phyloP scores from a whole-genome alignment of 1,140 invertebrate genomes.

The Conus betulinus region DNA sequence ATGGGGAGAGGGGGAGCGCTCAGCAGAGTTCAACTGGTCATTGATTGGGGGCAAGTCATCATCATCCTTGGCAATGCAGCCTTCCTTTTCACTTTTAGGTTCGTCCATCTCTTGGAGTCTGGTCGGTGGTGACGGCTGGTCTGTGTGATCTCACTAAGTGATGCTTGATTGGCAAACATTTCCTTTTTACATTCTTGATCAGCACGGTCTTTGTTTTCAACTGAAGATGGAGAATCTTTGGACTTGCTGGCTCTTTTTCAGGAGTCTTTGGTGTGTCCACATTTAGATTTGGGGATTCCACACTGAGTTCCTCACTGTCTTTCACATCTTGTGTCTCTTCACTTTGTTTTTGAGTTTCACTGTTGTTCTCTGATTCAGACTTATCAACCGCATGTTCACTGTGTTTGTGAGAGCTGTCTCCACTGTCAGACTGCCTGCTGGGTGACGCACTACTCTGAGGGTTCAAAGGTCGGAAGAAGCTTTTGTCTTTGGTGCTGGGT shows the following conservation, averaged over 20 bases:
- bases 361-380: neutral
- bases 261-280: neutral
- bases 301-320: neutral
- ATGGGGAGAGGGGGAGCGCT: neutral
- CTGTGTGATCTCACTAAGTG: neutral
- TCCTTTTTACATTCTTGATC: neutral
- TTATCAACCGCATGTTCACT: neutral
- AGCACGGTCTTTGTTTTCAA: neutral
- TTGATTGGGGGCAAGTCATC: neutral
- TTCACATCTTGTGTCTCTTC: neutral
- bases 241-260: neutral
- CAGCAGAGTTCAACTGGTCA: neutral
- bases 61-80: neutral
- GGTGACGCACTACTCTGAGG: neutral
- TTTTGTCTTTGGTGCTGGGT: slow-evolving; percentile 27
- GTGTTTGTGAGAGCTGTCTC: neutral
- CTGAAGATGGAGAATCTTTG: neutral
- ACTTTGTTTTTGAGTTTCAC: neutral
- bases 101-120: neutral
- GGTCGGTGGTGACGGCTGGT: neutral
- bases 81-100: neutral
- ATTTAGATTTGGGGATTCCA: neutral
- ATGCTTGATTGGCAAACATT: neutral
- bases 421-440: neutral
- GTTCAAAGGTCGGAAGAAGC: neutral